phyloP scores from a whole-genome alignment of 1,140 invertebrate species.

The Contarinia nasturtii region DNA sequence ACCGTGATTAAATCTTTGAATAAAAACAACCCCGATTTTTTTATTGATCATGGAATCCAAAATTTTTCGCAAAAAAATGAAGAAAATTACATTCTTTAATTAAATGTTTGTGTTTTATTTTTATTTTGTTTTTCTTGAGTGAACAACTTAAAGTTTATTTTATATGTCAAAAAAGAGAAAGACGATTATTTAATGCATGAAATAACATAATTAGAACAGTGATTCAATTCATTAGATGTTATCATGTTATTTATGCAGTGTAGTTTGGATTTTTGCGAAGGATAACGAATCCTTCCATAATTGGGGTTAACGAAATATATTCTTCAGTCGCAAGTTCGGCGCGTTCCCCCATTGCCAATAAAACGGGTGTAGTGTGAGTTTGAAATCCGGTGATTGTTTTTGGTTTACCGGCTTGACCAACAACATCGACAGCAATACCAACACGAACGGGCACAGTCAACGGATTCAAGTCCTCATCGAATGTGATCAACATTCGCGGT shows the following conservation, averaged over 20 bases:
- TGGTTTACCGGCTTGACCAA: conserved; percentile 97
- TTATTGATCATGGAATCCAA: too few species aligned
- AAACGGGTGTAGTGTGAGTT: conserved; percentile 95
- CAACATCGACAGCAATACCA: conserved; percentile 94
- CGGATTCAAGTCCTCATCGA: conserved; percentile 88
- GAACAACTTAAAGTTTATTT: background rate
- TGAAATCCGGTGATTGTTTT: conserved; percentile 99
- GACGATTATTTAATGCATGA: background rate
- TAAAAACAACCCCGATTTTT: too few species aligned
- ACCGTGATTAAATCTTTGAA: too few species aligned
- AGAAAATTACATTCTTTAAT: too few species aligned
- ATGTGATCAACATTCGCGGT: conserved; percentile 98
- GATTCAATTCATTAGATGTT: background rate
- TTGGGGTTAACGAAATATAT: conserved; percentile 82
- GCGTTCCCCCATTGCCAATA: conserved; percentile 89
- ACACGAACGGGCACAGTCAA: conserved; percentile 91
- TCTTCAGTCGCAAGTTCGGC: conserved; percentile 98
- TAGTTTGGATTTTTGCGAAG: conserved; percentile 67
- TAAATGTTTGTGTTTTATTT: too few species aligned
- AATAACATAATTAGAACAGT: background rate
- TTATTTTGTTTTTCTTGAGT: too few species aligned
- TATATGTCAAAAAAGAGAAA: background rate
- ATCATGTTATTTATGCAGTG: conserved; percentile 14
- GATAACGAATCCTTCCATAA: conserved; percentile 99
- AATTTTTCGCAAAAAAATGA: too few species aligned